A percentile compares a stretch with the other conserved stretches of the same genome.
Evolutionary conservation across 2,797 vertebrate species (phyloP).

Genomic region (Rhynchonycteris naso): DNA sequence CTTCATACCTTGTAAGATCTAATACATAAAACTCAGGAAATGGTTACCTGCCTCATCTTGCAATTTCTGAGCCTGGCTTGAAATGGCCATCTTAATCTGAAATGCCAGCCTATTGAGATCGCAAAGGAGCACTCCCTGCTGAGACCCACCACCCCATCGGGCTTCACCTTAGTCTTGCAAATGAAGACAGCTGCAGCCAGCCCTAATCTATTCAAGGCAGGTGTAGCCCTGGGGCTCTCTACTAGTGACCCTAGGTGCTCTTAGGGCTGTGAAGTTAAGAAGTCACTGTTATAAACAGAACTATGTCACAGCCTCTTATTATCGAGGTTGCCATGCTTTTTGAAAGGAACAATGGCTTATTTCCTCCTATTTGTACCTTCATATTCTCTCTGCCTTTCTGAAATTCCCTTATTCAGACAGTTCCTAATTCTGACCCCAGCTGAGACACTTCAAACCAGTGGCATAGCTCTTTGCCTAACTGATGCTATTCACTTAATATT

Average conservation of each 20-base stretch:
- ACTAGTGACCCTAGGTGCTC: slow-evolving; percentile 53
- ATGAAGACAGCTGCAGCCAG: slow-evolving; percentile 74
- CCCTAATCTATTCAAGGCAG: slow-evolving; percentile 66
- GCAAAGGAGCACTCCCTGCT: slow-evolving; percentile 39
- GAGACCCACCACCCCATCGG: slow-evolving; percentile 49
- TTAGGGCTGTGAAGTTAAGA: slow-evolving; percentile 68
- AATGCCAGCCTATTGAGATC: slow-evolving; percentile 41
- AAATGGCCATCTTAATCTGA: slow-evolving; percentile 68
- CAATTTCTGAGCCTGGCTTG: slow-evolving; percentile 51
- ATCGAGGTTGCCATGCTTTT: slow-evolving; percentile 66
- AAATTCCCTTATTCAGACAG: slow-evolving; percentile 55
- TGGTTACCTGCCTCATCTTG: slow-evolving; percentile 64
- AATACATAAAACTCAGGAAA: slow-evolving; percentile 74
- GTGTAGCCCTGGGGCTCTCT: slow-evolving; percentile 62
- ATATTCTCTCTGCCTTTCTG: slow-evolving; percentile 34
- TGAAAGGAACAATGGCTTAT: slow-evolving; percentile 68
- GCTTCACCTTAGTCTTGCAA: slow-evolving; percentile 72
- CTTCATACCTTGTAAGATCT: slow-evolving; percentile 44
- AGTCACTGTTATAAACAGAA: slow-evolving; percentile 75
- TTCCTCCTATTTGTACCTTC: slow-evolving; percentile 63
- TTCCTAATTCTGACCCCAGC: slow-evolving; percentile 42
- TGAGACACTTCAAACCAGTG: background rate
- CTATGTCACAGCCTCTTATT: slow-evolving; percentile 60
- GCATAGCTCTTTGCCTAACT: background rate
- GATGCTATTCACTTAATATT: background rate